Percentiles rank a stretch among this genome's conserved stretches.
Evolutionary conservation across 1,140 invertebrate genomes (phyloP).

Genomic region (Zaprionus ornatus): DNA sequence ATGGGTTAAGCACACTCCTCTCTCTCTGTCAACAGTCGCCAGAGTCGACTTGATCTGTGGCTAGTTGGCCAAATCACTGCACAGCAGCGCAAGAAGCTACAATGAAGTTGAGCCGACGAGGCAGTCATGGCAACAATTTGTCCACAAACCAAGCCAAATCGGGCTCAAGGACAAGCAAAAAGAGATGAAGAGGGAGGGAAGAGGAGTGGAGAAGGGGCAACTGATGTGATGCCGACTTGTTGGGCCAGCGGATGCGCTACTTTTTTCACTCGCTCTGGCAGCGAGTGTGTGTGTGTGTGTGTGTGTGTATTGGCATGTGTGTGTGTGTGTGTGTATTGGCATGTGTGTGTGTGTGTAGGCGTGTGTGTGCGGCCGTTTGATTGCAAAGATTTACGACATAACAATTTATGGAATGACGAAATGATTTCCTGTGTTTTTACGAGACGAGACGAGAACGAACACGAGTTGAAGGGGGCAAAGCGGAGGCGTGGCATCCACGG

Average conservation of each 20-base stretch:
- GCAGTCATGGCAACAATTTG: conserved; percentile 58
- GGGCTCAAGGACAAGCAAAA: conserved; percentile 56
- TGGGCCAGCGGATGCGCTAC: conserved; percentile 3
- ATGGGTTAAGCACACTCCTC: conserved; percentile 31
- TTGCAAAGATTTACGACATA: conserved; percentile 81
- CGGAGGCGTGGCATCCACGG: background rate
- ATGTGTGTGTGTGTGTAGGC: conserved; percentile 27
- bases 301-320: too few species aligned
- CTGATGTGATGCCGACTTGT: conserved; percentile 26
- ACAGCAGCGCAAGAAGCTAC: conserved; percentile 38
- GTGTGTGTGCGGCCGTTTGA: conserved; percentile 67
- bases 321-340: conserved; percentile 4
- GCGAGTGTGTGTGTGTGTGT: too few species aligned
- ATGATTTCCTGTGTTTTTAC: conserved; percentile 81
- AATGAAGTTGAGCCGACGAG: conserved; percentile 52
- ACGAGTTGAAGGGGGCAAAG: background rate
- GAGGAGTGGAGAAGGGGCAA: background rate
- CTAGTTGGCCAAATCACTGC: conserved; percentile 74
- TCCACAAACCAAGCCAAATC: conserved; percentile 37
- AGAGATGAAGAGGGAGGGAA: background rate
- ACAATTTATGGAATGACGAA: conserved; percentile 82
- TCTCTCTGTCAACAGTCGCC: conserved; percentile 7
- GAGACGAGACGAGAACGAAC: conserved; percentile 25
- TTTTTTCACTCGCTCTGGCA: background rate
- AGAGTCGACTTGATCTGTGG: conserved; percentile 13